Conservation (phyloP, 2,888 invertebrate species). For the Orthosia cruda region DNA sequence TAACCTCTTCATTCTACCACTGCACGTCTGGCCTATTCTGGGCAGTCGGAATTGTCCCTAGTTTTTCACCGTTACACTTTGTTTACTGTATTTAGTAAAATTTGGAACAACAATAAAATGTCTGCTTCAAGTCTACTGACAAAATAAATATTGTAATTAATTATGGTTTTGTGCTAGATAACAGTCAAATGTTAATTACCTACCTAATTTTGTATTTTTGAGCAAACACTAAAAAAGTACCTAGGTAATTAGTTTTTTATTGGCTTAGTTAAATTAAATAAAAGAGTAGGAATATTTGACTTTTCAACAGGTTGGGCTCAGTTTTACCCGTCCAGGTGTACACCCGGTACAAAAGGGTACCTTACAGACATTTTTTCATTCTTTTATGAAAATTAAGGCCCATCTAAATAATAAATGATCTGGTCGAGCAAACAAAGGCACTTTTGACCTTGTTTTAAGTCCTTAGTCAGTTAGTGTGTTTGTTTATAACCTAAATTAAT, state of each 20-base stretch:
- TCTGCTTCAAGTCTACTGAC: neutral
- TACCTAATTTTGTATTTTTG: conserved; percentile 3
- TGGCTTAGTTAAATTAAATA: neutral
- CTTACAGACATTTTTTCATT: too few relatives aligned
- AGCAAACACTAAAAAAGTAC: neutral
- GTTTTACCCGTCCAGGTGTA: too few relatives aligned
- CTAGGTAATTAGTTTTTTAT: neutral
- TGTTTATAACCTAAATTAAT: too few relatives aligned
- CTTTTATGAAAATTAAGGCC: too few relatives aligned
- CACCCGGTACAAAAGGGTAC: too few relatives aligned
- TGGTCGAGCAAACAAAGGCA: too few relatives aligned
- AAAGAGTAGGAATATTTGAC: neutral
- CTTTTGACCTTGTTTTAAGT: too few relatives aligned
- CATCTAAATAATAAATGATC: too few relatives aligned
- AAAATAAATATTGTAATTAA: neutral
- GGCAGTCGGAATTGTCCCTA: neutral
- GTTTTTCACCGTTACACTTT: neutral
- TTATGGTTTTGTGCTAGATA: neutral
- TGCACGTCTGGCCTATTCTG: neutral
- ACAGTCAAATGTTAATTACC: neutral
- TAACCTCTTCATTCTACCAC: too few relatives aligned
- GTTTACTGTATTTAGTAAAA: too few relatives aligned
- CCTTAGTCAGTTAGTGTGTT: too few relatives aligned
- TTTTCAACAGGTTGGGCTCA: neutral
- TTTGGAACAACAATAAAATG: conserved; percentile 1